Conservation (phyloP, 92 coral and sea anemone species). For the Plumapathes pennacea region DNA sequence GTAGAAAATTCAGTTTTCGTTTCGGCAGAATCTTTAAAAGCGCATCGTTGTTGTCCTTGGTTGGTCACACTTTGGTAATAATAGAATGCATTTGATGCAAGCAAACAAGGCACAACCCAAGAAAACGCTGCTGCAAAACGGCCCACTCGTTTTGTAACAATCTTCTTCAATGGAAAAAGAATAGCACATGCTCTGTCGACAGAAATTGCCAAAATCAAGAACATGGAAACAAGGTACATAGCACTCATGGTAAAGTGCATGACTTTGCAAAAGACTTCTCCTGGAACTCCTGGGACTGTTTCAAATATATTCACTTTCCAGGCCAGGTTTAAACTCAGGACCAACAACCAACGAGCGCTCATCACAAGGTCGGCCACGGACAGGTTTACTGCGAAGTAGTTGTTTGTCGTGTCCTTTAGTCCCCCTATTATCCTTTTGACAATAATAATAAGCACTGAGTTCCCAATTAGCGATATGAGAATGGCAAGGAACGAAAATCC, state of each 20-base stretch:
- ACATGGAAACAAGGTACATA: slow-evolving; percentile 1
- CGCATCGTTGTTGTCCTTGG: too few species aligned
- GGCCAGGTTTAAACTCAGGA: background rate
- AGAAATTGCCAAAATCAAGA: slow-evolving; percentile 16
- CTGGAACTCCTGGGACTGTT: slow-evolving; percentile 5
- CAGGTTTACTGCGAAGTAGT: slow-evolving; percentile 10
- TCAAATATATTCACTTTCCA: too few species aligned
- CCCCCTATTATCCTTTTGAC: slow-evolving; percentile 2
- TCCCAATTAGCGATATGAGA: slow-evolving; percentile 11
- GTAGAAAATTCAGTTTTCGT: too few species aligned
- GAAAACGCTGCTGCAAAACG: too few species aligned
- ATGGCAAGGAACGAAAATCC: too few species aligned
- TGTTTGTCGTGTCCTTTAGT: slow-evolving; percentile 3
- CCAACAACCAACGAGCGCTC: background rate
- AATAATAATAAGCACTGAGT: slow-evolving; percentile 15
- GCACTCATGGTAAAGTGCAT: background rate
- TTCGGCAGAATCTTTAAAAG: too few species aligned
- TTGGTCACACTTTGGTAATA: too few species aligned
- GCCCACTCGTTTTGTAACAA: too few species aligned
- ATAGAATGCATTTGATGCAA: too few species aligned
- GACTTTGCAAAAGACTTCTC: slow-evolving; percentile 3
- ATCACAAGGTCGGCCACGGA: slow-evolving; percentile 23
- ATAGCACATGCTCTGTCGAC: slow-evolving; percentile 9
- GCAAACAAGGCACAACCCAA: too few species aligned
- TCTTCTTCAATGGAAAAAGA: slow-evolving; percentile 5